Base-by-base conservation (phyloP, 2,888 invertebrate genomes). In the Rhogogaster chlorosoma region DNA sequence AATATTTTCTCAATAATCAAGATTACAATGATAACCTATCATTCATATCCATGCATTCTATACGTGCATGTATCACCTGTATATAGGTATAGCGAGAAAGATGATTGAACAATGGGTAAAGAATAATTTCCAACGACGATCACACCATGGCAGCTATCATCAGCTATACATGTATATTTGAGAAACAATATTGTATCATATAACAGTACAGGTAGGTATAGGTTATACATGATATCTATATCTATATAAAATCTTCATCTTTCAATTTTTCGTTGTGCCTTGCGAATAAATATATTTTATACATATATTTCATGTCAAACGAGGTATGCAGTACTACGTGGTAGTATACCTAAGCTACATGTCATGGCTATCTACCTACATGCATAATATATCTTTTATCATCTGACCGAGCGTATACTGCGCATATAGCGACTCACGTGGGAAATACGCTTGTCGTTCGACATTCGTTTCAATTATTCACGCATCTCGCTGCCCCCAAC, bases 211-310 rank as follows among this genome's bases (percentile, higher is more conserved):
- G 18, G 38, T 18, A 15, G 7, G 75, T 42, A 18, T 10, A 42
- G 38, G 36, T 12, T n/a, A 75, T n/a, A n/a, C n/a, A n/a, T n/a
- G n/a, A n/a, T 29, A 77, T 77, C 49, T n/a, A 77, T 42, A 77
- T 18, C 18, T 5, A 77, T 26, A 29, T 53, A 53, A 57, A 53
- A n/a, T 18, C 26, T 75, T 26, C 18, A 36, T 49, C 32, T 57
- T 64, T 83, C 70, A 83, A 70, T 83, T 83, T 83, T 83, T 83
- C 83, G 83, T 83, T 83, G 83, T 83, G 83, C 67, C 70, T 83
- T 70, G 83, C 70, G 45, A 83, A 42, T 83, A 70, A 83, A 26
- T 70, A 70, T 36, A n/a, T n/a, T n/a, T n/a, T n/a, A n/a, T n/a
- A n/a, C n/a, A n/a, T n/a, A n/a, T n/a, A n/a, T n/a, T n/a, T n/a